Percentiles rank a stretch among this genome's conserved stretches.
Evolutionary conservation across 2,113 vertebrate species (phyloP).

Genomic region (Anser brachyrhynchus): DNA sequence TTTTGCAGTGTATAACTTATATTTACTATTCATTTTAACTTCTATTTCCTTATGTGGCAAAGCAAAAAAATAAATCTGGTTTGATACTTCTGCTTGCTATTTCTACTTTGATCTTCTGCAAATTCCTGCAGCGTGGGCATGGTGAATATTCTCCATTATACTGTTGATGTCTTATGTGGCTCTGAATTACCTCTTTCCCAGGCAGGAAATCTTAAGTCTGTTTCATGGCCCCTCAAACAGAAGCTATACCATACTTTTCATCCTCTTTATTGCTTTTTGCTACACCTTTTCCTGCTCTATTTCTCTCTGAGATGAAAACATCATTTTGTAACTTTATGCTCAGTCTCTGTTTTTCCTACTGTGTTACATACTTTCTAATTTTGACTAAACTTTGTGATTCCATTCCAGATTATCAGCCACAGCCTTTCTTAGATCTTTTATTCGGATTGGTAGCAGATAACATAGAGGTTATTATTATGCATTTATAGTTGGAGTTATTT

Average conservation of each 20-base stretch:
- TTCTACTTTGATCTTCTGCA: neutral
- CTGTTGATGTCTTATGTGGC: neutral
- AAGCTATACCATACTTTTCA: neutral
- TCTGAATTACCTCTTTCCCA: neutral
- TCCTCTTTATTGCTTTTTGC: neutral
- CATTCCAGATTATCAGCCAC: neutral
- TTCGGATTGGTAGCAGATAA: neutral
- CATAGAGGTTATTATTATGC: neutral
- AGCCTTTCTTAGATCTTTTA: neutral
- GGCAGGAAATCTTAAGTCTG: neutral
- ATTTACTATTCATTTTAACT: neutral
- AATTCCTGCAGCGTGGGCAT: neutral
- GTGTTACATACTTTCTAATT: neutral
- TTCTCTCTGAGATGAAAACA: neutral
- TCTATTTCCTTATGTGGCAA: neutral
- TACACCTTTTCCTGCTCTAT: neutral
- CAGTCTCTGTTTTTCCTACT: neutral
- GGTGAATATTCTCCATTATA: neutral
- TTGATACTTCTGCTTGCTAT: neutral
- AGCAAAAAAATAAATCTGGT: neutral
- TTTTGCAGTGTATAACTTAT: neutral
- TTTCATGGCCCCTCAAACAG: neutral
- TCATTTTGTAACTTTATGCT: neutral
- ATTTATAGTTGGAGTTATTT: neutral
- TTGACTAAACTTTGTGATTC: neutral